These are phyloP conservation scores for Lepidurus apus DNA, from an alignment of 1,140 invertebrate genomes.

Conservation along the genomic window DNA sequence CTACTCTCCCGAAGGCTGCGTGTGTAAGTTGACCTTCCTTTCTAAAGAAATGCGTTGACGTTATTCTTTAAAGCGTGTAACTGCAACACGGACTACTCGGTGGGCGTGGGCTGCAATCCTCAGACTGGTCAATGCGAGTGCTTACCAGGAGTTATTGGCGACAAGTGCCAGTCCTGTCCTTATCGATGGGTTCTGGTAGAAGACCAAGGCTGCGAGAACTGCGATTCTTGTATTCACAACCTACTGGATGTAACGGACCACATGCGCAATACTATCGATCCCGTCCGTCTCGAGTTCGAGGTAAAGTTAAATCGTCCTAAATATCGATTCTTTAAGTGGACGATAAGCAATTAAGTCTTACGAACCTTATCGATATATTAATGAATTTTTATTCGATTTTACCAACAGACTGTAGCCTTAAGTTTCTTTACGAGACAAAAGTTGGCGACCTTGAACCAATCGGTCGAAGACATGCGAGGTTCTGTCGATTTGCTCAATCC, in stretches of 20 bases:
- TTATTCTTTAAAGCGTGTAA: slow-evolving; percentile 58
- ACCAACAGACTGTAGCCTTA: slow-evolving; percentile 57
- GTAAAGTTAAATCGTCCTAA: slow-evolving; percentile 43
- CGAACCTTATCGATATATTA: neutral
- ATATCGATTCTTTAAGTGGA: slow-evolving; percentile 23
- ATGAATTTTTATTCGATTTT: slow-evolving; percentile 32
- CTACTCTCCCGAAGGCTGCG: slow-evolving; percentile 76
- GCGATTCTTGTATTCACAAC: slow-evolving; percentile 81
- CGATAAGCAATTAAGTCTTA: neutral
- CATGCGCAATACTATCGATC: slow-evolving; percentile 57
- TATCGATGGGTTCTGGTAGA: slow-evolving; percentile 70
- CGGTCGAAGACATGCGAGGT: slow-evolving; percentile 56
- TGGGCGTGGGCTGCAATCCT: slow-evolving; percentile 81
- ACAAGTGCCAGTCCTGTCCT: slow-evolving; percentile 91
- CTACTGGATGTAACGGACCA: slow-evolving; percentile 79
- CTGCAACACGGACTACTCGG: slow-evolving; percentile 79
- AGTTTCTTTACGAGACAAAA: slow-evolving; percentile 72
- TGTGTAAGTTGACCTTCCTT: slow-evolving; percentile 56
- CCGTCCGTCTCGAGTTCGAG: slow-evolving; percentile 62
- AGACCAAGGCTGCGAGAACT: slow-evolving; percentile 67
- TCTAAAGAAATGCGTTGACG: slow-evolving; percentile 23
- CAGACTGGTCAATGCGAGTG: slow-evolving; percentile 89
- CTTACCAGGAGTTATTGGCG: slow-evolving; percentile 87
- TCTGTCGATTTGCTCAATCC: slow-evolving; percentile 61
- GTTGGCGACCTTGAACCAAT: slow-evolving; percentile 65